Base-by-base conservation (phyloP, 2,113 vertebrate genomes). In the Chaetura pelagica region DNA sequence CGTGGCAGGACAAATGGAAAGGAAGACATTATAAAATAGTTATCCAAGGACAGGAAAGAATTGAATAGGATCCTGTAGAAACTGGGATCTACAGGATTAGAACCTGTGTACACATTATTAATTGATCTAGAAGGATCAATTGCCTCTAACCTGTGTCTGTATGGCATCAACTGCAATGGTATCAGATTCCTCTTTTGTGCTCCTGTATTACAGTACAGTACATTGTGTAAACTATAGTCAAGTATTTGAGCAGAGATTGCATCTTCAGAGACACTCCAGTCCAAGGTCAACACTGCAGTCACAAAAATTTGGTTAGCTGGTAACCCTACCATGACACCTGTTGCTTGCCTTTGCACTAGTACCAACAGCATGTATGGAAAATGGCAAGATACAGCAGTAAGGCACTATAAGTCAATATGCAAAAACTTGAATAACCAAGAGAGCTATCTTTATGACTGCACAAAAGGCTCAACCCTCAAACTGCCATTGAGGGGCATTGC, bases 31-130 rank as follows among this genome's bases (percentile, higher is more conserved):
- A 55, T 32, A 72, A 15, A 48, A 12, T 6, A 72, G 5, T 9
- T 54, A 2, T 4, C 10, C 40, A 71, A 40, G 4, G 12, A 20
- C 38, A 77, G 22, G 10, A 27, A 57, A 29, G n/a, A 82, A 61
- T 14, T 27, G 6, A 55, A 27, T 7, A 61, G 32, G 35, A 61
- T 34, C 20, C 49, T 57, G 16, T 6, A 61, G 18, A 10, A 27
- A 9, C 7, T 49, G 30, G n/a, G 38, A 34, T 4, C 17, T 34
- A 18, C 9, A 29, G 23, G 40, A 82, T 58, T 40, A 74, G 13
- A 81, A 27, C 20, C 20, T 3, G 8, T 0, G 1, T 18, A 52
- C n/a, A n/a, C n/a, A n/a, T n/a, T n/a, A n/a, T n/a, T n/a, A n/a
- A n/a, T n/a, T n/a, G n/a, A n/a, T 24, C 7, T 44, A 30, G 16